These are phyloP conservation scores for Sula dactylatra DNA, from an alignment of 2,113 vertebrate genomes.

Conservation along the genomic window DNA sequence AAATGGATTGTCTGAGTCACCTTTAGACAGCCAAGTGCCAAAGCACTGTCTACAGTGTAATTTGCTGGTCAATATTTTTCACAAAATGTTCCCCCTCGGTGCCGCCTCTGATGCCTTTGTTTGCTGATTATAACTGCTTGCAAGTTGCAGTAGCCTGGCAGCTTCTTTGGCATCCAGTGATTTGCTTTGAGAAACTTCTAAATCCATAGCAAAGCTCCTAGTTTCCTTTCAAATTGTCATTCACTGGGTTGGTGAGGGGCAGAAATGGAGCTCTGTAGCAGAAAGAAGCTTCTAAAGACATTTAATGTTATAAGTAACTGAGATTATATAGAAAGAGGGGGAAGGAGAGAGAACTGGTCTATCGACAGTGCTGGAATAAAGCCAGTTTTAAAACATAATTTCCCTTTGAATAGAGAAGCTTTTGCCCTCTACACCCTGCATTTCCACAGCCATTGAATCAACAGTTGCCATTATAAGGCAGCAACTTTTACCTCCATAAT, in stretches of 20 bases:
- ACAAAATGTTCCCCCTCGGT: not conserved
- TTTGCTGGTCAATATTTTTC: constrained; percentile 57
- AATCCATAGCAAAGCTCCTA: constrained; percentile 9
- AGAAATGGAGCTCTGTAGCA: not conserved
- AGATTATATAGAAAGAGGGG: not conserved
- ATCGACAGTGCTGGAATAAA: not conserved
- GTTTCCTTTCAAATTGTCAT: constrained; percentile 40
- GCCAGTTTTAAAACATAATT: constrained; percentile 3
- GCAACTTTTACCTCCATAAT: not conserved
- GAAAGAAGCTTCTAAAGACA: constrained; percentile 33
- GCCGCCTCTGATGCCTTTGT: not conserved
- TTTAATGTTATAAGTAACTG: constrained; percentile 47
- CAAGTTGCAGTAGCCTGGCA: not conserved
- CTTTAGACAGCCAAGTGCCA: constrained; percentile 20
- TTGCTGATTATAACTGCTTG: not conserved
- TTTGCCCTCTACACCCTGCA: not conserved
- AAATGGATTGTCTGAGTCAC: constrained; percentile 19
- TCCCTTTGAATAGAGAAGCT: constrained; percentile 4
- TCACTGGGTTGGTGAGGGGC: not conserved
- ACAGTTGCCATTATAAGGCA: not conserved
- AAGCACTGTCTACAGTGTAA: constrained; percentile 29
- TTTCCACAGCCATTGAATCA: not conserved
- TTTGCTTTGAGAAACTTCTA: constrained; percentile 31
- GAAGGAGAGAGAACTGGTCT: not conserved
- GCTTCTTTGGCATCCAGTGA: constrained; percentile 23